Evolutionary conservation across 2,113 vertebrate species (phyloP).

Genomic region (Gambusia holbrooki): DNA sequence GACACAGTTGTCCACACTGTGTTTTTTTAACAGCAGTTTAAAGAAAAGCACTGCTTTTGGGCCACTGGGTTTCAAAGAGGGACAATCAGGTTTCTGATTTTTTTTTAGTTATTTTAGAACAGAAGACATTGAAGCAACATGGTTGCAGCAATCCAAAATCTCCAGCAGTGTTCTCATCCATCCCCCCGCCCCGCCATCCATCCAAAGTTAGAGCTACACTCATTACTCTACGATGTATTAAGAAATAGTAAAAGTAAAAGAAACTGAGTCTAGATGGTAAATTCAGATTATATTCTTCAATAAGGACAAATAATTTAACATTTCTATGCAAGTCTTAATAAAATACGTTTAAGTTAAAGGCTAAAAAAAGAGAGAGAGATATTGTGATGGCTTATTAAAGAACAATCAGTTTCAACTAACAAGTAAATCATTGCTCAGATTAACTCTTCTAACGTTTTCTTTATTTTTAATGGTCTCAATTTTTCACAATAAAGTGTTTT

Average conservation of each 20-base stretch:
- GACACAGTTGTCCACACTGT: not conserved
- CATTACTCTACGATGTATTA: not conserved
- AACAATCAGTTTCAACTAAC: not conserved
- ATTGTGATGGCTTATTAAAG: not conserved
- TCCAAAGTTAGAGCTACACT: not conserved
- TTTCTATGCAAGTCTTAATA: too few relatives aligned
- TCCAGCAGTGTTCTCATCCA: not conserved
- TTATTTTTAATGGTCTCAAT: slow-evolving; percentile 9
- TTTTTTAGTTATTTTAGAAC: not conserved
- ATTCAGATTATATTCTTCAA: not conserved
- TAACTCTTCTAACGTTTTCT: not conserved
- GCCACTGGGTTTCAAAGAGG: not conserved
- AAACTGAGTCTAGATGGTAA: not conserved
- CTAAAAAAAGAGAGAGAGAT: not conserved
- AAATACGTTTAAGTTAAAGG: too few relatives aligned
- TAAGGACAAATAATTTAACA: too few relatives aligned
- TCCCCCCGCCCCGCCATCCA: too few relatives aligned
- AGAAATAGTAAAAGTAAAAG: not conserved
- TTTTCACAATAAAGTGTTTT: slow-evolving; percentile 18
- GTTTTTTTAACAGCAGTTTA: not conserved
- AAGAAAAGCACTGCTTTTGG: not conserved
- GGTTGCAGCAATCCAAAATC: not conserved
- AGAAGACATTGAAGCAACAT: too few relatives aligned
- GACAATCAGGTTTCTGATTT: not conserved
- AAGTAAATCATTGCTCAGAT: not conserved